Conservation (phyloP, 2,113 vertebrate genomes). For the Hypocryptadius cinnamomeus region DNA sequence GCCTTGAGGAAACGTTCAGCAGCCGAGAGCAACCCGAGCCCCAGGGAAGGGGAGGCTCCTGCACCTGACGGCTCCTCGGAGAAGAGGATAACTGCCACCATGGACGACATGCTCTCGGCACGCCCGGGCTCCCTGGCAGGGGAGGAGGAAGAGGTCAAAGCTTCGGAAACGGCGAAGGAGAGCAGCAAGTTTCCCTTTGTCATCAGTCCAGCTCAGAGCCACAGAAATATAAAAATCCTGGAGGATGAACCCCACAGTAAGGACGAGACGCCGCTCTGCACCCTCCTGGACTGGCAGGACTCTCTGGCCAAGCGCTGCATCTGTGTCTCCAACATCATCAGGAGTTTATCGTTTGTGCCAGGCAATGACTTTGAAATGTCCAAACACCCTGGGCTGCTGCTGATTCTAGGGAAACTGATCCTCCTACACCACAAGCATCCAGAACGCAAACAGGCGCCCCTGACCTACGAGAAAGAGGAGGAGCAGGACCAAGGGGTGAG, state of each 20-base stretch:
- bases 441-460: slow-evolving; percentile 92
- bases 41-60: slow-evolving; percentile 63
- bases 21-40: slow-evolving; percentile 52
- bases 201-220: slow-evolving; percentile 73
- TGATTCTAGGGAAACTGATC: slow-evolving; percentile 91
- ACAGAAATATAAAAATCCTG: slow-evolving; percentile 82
- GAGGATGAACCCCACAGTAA: slow-evolving; percentile 99
- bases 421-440: slow-evolving; percentile 96
- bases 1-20: slow-evolving; percentile 64
- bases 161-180: slow-evolving; percentile 67
- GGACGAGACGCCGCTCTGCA: slow-evolving; percentile 91
- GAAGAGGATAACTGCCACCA: slow-evolving; percentile 83
- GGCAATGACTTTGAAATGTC: slow-evolving; percentile 99
- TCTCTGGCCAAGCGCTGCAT: slow-evolving; percentile 91
- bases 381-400: slow-evolving; percentile 91
- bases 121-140: slow-evolving; percentile 79
- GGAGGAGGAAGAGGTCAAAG: slow-evolving; percentile 78
- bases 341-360: slow-evolving; percentile 96
- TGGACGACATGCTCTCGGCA: slow-evolving; percentile 85
- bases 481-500: slow-evolving; percentile 90
- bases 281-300: slow-evolving; percentile 94
- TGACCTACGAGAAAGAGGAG: slow-evolving; percentile 97
- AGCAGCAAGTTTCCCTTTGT: slow-evolving; percentile 74
- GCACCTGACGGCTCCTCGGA: slow-evolving; percentile 66
- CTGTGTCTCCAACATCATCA: slow-evolving; percentile 95